phyloP scores from a whole-genome alignment of 2,113 vertebrate genomes.

The Nicator chloris region DNA sequence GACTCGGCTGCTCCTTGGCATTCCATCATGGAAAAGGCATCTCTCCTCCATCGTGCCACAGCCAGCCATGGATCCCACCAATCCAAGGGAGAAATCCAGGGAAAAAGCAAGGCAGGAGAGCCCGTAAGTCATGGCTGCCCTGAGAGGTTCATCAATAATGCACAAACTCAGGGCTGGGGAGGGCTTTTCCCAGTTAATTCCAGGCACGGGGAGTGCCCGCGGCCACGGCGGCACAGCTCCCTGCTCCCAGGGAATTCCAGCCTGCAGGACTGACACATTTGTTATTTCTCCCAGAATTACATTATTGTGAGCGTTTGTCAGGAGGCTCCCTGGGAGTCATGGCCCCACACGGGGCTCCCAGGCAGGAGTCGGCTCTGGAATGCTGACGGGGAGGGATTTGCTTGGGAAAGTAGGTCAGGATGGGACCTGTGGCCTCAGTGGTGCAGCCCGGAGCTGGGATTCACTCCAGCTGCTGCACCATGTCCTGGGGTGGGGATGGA shows the following conservation, averaged over 20 bases:
- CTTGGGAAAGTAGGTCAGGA: slow-evolving; percentile 21
- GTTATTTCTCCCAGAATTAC: slow-evolving; percentile 73
- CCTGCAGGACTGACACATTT: slow-evolving; percentile 68
- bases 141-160: slow-evolving; percentile 69
- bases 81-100: background rate
- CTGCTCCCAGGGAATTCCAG: slow-evolving; percentile 59
- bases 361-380: background rate
- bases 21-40: rapidly evolving
- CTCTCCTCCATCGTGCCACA: rapidly evolving
- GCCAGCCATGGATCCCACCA: rapidly evolving
- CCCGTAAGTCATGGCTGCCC: slow-evolving; percentile 37
- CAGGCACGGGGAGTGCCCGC: background rate
- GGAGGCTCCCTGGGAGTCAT: slow-evolving; percentile 45
- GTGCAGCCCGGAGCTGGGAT: background rate
- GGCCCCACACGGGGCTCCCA: background rate
- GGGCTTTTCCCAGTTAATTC: slow-evolving; percentile 56
- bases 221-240: background rate
- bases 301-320: slow-evolving; percentile 59
- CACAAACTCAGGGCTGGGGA: background rate
- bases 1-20: rapidly evolving
- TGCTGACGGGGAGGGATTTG: background rate
- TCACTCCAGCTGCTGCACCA: background rate
- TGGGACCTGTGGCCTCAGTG: background rate
- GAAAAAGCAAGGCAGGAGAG: slow-evolving; percentile 6
- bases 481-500: background rate